Percentiles rank a stretch among this genome's conserved stretches.
These are phyloP conservation scores for Dicentrarchus labrax DNA, from an alignment of 2,113 vertebrate genomes.

Conservation along the genomic window DNA sequence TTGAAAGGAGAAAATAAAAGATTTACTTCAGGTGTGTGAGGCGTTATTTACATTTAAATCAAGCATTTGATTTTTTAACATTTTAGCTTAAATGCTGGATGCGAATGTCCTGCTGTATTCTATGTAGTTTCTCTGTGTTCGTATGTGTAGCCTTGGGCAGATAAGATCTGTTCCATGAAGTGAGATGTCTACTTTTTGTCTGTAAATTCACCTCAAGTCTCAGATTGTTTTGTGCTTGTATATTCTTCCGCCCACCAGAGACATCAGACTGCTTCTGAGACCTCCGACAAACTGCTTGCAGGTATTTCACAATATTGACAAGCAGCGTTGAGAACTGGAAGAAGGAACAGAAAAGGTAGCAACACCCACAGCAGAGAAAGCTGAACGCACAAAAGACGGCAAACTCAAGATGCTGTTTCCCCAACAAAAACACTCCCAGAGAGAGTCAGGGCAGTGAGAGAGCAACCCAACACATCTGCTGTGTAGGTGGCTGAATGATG, in stretches of 20 bases:
- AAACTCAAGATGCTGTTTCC: constrained; percentile 60
- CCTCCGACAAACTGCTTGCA: constrained; percentile 64
- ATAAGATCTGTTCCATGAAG: constrained; percentile 12
- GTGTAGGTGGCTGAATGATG: constrained; percentile 75
- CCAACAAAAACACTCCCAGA: constrained; percentile 69
- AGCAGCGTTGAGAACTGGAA: constrained; percentile 35
- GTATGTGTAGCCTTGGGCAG: constrained; percentile 34
- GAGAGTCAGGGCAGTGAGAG: constrained; percentile 66
- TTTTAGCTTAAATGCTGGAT: constrained; percentile 4
- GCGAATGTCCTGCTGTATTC: constrained; percentile 10
- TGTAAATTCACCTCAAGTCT: constrained; percentile 62
- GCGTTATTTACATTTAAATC: constrained; percentile 57
- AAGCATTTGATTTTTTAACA: constrained; percentile 37
- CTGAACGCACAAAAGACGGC: constrained; percentile 25
- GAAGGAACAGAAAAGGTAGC: constrained; percentile 30
- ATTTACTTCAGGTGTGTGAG: constrained; percentile 36
- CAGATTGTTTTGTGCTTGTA: constrained; percentile 59
- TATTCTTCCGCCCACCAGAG: constrained; percentile 66
- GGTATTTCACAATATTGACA: constrained; percentile 68
- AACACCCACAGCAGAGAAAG: constrained; percentile 60
- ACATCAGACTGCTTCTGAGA: constrained; percentile 60
- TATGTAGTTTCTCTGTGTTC: constrained; percentile 18
- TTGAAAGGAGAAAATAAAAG: constrained; percentile 42
- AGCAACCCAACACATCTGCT: constrained; percentile 75
- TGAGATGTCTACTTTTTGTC: constrained; percentile 58